A percentile compares a stretch with the other conserved stretches of the same genome.
These are phyloP conservation scores for Panopea generosa DNA, from an alignment of 2,888 invertebrate species.

Conservation along the genomic window DNA sequence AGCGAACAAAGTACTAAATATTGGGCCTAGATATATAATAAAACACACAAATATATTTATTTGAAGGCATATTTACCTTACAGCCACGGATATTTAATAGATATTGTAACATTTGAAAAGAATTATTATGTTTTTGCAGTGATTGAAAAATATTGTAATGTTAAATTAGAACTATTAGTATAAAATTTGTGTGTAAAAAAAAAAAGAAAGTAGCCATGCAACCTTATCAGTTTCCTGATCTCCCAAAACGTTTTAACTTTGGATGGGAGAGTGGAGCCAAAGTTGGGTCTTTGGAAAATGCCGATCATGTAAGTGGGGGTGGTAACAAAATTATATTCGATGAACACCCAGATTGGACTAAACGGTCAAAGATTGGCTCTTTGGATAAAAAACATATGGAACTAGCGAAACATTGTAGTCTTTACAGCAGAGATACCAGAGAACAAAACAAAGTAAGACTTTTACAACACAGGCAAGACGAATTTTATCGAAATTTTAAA, in stretches of 20 bases:
- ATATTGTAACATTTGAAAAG: no score
- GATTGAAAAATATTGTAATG: no score
- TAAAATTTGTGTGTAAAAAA: no score
- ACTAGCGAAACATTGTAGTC: conserved; percentile 45
- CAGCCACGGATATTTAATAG: no score
- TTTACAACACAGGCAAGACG: conserved; percentile 42
- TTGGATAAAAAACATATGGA: conserved; percentile 59
- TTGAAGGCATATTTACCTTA: no score
- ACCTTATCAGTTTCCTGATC: conserved; percentile 24
- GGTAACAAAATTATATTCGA: conserved; percentile 66
- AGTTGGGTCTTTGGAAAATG: conserved; percentile 71
- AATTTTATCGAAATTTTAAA: conserved; percentile 52
- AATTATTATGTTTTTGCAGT: no score
- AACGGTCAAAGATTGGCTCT: conserved; percentile 68
- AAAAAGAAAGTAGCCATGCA: no score
- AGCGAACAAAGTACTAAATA: no score
- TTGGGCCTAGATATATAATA: no score
- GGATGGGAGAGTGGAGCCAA: conserved; percentile 62
- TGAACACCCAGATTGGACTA: conserved; percentile 66
- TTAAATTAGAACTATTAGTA: no score
- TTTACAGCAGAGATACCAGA: conserved; percentile 43
- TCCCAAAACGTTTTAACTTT: conserved; percentile 43
- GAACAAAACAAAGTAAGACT: conserved; percentile 51
- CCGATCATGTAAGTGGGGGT: conserved; percentile 66
- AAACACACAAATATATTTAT: no score